Evolutionary conservation across 2,797 vertebrate species (phyloP), one percentile per base, ranked within the genome.

Genomic region (Apogon talboti): DNA sequence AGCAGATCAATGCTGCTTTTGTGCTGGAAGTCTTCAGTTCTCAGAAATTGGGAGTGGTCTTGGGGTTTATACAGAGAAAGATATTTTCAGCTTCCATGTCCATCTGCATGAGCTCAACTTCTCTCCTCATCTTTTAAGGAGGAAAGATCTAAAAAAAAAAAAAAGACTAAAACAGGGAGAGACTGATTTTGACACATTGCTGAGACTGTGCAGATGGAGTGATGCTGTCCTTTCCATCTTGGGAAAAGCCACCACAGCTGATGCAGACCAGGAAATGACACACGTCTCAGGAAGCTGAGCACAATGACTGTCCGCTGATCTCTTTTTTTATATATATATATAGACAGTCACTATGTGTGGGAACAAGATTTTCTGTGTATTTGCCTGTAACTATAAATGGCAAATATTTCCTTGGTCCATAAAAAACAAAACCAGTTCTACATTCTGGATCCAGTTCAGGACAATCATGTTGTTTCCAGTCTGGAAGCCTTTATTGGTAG

Each of bases 291-390:
- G 91, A 92, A 90, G 82, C 74, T 28, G 59, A 75, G 82, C 85
- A 92, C 92, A 91, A 91, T 91, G 82, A 84, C 49, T 45, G 70
- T 70, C 85, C 79, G 78, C 83, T 83, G 82, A 90, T 90, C 70
- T 85, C 80, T 81, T 84, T 83, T 86, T 81, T 9, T 14, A 8
- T 46, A 18, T 2, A 62, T 71, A 24, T 24, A 24, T 84, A 66
- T 74, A 66, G 80, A 67, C 71, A 3, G 35, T 21, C 21, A 70
- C 76, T 87, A 80, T 84, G 84, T 81, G 65, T 88, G 78, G 81
- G 79, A 90, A 92, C 88, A 78, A 86, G 65, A 74, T 71, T 1
- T 38, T 68, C 66, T 67, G 67, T 82, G 78, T 82, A 48, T 82
- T 79, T 79, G 41, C 46, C 51, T 49, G 52, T 60, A 35, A 68